phyloP scores from a whole-genome alignment of 2,888 invertebrate genomes.

The Stenoptilia bipunctidactyla region DNA sequence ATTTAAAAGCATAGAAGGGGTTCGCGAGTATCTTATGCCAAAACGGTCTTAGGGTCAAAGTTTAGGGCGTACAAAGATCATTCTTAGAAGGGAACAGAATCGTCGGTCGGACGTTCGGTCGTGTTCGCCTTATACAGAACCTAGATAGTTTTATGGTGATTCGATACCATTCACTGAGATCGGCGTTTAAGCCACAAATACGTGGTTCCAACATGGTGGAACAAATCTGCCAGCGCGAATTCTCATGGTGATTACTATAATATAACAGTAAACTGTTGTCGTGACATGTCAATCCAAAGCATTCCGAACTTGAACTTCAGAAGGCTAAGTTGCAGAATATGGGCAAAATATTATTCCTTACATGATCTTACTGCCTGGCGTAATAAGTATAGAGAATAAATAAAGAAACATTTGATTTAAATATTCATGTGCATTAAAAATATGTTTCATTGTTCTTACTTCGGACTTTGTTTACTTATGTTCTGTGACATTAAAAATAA shows the following conservation, averaged over 20 bases:
- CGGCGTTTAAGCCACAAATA: conserved; percentile 45
- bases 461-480: no score
- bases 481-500: no score
- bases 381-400: no score
- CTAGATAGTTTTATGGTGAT: conserved; percentile 64
- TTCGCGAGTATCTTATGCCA: conserved; percentile 31
- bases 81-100: conserved; percentile 26
- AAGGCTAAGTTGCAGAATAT: no score
- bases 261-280: background rate
- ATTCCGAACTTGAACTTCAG: conserved; percentile 1
- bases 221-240: background rate
- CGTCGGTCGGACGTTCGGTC: conserved; percentile 36
- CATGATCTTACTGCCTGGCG: no score
- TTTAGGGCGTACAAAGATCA: conserved; percentile 30
- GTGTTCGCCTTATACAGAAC: conserved; percentile 50
- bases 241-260: background rate
- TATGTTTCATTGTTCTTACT: no score
- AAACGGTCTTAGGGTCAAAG: conserved; percentile 31
- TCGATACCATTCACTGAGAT: conserved; percentile 63
- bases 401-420: no score
- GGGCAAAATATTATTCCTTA: no score
- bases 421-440: no score
- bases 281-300: background rate
- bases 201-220: conserved; percentile 20
- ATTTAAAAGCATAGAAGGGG: conserved; percentile 24